Conservation (phyloP, 2,113 vertebrate genomes). For the Hystrix cristata region DNA sequence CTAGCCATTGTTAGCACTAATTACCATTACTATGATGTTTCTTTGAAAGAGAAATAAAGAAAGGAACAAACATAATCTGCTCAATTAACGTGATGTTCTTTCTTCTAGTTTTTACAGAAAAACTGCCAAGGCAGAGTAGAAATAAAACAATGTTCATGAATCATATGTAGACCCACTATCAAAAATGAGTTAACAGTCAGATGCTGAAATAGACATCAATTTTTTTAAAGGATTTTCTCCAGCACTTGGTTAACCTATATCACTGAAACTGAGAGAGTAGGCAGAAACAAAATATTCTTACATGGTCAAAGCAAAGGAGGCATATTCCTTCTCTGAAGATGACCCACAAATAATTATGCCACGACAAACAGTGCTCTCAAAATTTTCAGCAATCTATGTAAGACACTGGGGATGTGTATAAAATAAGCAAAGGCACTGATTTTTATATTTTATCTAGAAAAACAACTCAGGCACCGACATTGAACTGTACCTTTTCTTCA, state of each 20-base stretch:
- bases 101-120: not conserved
- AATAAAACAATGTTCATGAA: not conserved
- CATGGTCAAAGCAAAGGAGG: constrained; percentile 13
- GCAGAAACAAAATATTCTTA: not conserved
- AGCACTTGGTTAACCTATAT: not conserved
- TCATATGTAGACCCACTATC: not conserved
- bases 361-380: not conserved
- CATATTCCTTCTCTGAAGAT: not conserved
- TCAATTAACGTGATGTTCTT: not conserved
- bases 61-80: not conserved
- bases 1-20: not conserved
- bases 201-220: not conserved
- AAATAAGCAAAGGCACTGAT: constrained; percentile 31
- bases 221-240: not conserved
- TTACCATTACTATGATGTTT: not conserved
- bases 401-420: not conserved
- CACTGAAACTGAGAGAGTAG: not conserved
- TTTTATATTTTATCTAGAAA: constrained; percentile 69
- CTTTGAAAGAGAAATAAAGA: constrained; percentile 30
- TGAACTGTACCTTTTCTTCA: constrained; percentile 86
- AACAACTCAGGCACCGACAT: constrained; percentile 79
- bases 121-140: not conserved
- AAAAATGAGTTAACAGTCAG: no score
- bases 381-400: not conserved
- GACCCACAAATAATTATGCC: not conserved